These are phyloP conservation scores for Poecilia latipinna DNA, from an alignment of 2,113 vertebrate species.

Conservation along the genomic window DNA sequence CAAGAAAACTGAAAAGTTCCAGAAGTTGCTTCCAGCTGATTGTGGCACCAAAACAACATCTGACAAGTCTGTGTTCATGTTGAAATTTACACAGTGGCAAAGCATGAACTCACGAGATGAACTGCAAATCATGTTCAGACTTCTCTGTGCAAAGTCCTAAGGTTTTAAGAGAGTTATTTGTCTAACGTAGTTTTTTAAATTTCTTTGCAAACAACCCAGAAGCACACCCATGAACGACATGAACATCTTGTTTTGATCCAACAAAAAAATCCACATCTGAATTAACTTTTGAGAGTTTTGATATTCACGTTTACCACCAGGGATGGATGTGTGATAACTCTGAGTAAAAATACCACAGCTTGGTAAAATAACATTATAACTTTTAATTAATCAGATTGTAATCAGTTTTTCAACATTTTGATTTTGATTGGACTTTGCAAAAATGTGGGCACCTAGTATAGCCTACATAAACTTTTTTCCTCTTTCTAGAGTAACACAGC, in stretches of 20 bases:
- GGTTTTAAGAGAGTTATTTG: not conserved
- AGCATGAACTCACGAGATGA: slow-evolving; percentile 1
- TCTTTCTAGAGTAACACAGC: no score
- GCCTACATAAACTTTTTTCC: no score
- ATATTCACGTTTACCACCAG: not conserved
- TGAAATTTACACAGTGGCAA: slow-evolving; percentile 10
- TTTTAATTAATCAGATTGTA: no score
- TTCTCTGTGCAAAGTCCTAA: not conserved
- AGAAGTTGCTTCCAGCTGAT: slow-evolving; percentile 36
- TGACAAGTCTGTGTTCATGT: not conserved
- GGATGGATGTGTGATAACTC: not conserved
- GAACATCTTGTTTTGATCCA: not conserved
- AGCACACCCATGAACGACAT: not conserved
- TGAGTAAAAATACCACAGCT: not conserved
- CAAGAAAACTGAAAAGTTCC: slow-evolving; percentile 28
- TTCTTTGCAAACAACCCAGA: slow-evolving; percentile 16
- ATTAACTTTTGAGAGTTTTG: no score
- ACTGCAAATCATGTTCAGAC: not conserved
- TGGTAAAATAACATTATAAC: not conserved
- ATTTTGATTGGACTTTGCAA: no score
- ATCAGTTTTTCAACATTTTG: no score
- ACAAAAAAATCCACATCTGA: not conserved
- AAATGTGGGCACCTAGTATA: no score
- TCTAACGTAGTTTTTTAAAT: not conserved
- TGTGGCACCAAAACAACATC: slow-evolving; percentile 16